Conservation (phyloP, 2,113 vertebrate genomes). For the Bombycilla garrulus region DNA sequence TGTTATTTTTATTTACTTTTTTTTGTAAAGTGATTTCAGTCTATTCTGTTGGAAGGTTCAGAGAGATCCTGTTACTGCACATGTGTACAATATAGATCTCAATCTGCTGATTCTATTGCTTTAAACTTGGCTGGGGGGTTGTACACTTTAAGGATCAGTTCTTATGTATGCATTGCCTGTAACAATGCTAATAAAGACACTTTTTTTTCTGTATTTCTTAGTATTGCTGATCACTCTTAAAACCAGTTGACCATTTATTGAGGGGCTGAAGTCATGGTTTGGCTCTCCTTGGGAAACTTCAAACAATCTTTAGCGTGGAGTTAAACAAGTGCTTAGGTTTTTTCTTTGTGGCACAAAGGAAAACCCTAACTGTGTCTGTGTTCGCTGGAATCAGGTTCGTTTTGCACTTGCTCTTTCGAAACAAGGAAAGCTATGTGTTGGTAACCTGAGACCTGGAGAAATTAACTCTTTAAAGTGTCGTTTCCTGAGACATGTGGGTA, state of each 20-base stretch:
- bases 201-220: conserved; percentile 70
- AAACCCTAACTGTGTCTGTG: background rate
- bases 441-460: background rate
- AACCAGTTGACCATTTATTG: background rate
- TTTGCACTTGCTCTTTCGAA: background rate
- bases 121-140: conserved; percentile 71
- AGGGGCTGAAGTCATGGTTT: background rate
- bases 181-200: conserved; percentile 83
- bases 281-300: background rate
- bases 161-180: conserved; percentile 74
- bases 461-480: background rate
- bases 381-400: background rate
- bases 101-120: conserved; percentile 67
- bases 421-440: background rate
- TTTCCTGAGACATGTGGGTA: background rate
- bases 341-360: background rate
- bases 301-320: background rate
- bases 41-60: conserved; percentile 68
- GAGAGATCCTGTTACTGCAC: conserved; percentile 70
- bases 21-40: conserved; percentile 72
- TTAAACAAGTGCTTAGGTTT: background rate
- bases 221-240: background rate
- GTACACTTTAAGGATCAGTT: conserved; percentile 72
- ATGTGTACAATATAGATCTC: conserved; percentile 68
- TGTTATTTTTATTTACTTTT: conserved; percentile 74